Evolutionary conservation across 1,140 invertebrate species (phyloP).

Genomic region (Galendromus occidentalis): DNA sequence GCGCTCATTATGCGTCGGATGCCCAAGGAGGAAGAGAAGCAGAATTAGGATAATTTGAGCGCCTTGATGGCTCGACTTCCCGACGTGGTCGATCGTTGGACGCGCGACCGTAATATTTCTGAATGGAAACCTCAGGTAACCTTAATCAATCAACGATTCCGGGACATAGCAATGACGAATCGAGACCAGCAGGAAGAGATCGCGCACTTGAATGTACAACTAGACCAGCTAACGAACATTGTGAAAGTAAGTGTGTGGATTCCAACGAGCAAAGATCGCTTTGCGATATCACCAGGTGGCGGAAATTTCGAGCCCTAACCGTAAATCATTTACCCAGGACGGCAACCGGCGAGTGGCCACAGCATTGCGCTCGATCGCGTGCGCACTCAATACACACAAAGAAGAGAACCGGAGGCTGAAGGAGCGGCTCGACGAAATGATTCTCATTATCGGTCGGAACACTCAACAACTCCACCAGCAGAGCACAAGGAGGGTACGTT

Average conservation of each 20-base stretch:
- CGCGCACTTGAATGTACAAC: conserved; percentile 11
- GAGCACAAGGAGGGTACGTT: background rate
- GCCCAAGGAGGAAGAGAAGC: too few species aligned
- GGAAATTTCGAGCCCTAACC: too few species aligned
- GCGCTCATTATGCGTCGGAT: too few species aligned
- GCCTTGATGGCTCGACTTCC: too few species aligned
- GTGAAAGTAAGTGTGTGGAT: conserved; percentile 2
- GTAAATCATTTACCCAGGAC: background rate
- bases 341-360: conserved; percentile 10
- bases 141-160: background rate
- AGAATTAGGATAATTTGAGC: too few species aligned
- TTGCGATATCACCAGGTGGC: too few species aligned
- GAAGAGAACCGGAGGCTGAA: conserved; percentile 4
- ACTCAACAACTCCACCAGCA: conserved; percentile 8
- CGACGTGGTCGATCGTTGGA: too few species aligned
- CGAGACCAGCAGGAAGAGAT: conserved; percentile 9
- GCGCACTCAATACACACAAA: conserved; percentile 7
- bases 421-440: conserved; percentile 9
- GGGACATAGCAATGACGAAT: conserved; percentile 7
- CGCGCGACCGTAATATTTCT: too few species aligned
- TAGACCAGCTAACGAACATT: conserved; percentile 8
- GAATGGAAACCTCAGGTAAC: background rate
- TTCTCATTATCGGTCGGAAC: conserved; percentile 1
- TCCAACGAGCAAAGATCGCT: too few species aligned
- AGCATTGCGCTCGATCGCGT: background rate